phyloP scores from a whole-genome alignment of 37 sponge, comb jelly and placozoan species.

The Spongia lamella region DNA sequence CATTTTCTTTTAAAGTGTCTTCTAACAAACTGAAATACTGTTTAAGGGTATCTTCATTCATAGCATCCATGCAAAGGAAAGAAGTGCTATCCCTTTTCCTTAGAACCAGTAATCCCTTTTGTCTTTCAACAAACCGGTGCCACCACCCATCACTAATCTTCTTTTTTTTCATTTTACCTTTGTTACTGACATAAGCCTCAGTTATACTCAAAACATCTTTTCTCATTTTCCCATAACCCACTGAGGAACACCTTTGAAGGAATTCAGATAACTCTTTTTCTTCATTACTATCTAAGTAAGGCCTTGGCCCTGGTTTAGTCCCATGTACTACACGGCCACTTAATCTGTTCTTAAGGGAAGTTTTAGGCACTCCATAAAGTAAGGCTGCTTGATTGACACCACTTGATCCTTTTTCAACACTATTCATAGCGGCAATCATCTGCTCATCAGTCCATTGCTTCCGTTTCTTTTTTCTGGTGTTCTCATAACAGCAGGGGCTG shows the following conservation, averaged over 20 bases:
- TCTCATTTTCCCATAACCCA: conserved; percentile 1
- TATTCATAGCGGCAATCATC: conserved; percentile 19
- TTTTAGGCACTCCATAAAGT: conserved; percentile 15
- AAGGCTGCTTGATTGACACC: conserved; percentile 4
- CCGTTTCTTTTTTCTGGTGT: conserved; percentile 6
- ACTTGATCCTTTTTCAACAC: neutral
- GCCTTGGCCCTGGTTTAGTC: conserved; percentile 5
- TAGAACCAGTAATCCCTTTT: no score
- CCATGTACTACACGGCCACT: conserved; percentile 3
- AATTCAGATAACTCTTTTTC: neutral
- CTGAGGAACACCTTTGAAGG: neutral
- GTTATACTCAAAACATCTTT: neutral
- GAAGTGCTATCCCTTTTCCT: no score
- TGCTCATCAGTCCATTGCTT: conserved; percentile 24
- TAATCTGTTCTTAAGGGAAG: neutral
- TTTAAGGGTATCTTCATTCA: conserved; percentile 13
- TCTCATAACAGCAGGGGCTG: neutral
- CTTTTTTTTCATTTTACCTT: neutral
- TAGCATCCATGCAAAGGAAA: neutral
- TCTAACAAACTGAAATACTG: no score
- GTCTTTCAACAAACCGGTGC: neutral
- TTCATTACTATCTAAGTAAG: neutral
- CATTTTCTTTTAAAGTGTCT: no score
- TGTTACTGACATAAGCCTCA: neutral
- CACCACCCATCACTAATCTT: conserved; percentile 5